Conservation (phyloP, 2,113 vertebrate genomes). For the Poicephalus meyeri region DNA sequence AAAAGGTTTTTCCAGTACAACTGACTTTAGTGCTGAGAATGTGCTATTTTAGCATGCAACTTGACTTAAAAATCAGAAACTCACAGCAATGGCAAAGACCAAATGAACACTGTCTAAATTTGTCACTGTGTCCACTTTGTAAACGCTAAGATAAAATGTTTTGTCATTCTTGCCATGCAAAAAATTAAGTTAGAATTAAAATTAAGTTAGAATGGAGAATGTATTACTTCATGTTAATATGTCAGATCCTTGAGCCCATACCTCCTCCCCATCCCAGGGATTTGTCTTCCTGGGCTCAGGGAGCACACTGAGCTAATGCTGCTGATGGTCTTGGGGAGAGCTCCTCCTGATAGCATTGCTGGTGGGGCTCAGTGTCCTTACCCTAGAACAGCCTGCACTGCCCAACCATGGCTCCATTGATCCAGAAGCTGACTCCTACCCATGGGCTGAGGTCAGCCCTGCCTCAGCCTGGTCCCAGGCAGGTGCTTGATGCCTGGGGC, state of each 20-base stretch:
- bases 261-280: fast-evolving
- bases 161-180: not conserved
- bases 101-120: not conserved
- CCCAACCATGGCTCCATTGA: not conserved
- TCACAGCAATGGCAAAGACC: not conserved
- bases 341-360: not conserved
- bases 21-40: not conserved
- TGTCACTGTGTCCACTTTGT: not conserved
- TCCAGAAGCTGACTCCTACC: not conserved
- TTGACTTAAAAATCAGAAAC: not conserved
- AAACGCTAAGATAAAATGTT: not conserved
- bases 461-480: not conserved
- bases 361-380: not conserved
- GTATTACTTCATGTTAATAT: not conserved
- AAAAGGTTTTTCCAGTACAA: not conserved
- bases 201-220: not conserved
- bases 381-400: not conserved
- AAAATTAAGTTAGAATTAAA: not conserved
- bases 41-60: not conserved
- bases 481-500: fast-evolving
- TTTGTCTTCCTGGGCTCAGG: not conserved
- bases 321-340: not conserved
- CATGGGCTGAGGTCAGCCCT: not conserved
- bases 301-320: not conserved
- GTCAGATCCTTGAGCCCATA: not conserved